phyloP scores from a whole-genome alignment of 1,140 invertebrate genomes.

The Saccostrea cuccullata region DNA sequence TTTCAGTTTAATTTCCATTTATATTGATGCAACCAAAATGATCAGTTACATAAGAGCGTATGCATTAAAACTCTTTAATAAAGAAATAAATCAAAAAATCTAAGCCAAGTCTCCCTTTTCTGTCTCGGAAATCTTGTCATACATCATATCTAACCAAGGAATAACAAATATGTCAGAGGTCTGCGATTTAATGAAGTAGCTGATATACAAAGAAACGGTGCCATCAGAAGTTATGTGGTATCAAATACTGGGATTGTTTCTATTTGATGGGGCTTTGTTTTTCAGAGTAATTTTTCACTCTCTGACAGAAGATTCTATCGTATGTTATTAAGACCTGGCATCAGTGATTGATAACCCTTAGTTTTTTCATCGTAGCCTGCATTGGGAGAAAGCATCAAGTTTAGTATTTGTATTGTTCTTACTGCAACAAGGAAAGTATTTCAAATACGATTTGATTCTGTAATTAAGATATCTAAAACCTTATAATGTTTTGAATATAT shows the following conservation, averaged over 20 bases:
- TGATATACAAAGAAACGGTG: neutral
- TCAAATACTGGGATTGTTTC: neutral
- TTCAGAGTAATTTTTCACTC: neutral
- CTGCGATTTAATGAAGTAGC: neutral
- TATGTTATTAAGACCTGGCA: constrained; percentile 1
- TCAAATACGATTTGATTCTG: no score
- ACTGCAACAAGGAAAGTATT: no score
- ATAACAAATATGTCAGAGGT: neutral
- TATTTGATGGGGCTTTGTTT: neutral
- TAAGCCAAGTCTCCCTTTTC: neutral
- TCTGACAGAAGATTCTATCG: neutral
- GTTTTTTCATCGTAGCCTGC: no score
- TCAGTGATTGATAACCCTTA: neutral
- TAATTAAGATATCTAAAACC: no score
- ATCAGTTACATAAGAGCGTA: neutral
- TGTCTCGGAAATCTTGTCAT: neutral
- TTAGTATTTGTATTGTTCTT: no score
- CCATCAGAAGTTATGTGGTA: neutral
- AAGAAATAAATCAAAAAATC: neutral
- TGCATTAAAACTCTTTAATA: neutral
- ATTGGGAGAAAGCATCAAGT: no score
- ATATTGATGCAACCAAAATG: neutral
- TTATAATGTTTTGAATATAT: no score
- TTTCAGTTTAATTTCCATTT: constrained; percentile 21
- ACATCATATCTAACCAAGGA: neutral